Percentiles rank a stretch among this genome's conserved stretches.
Conservation (phyloP, 2,888 invertebrate genomes). For the Tolmerus cingulatus region DNA sequence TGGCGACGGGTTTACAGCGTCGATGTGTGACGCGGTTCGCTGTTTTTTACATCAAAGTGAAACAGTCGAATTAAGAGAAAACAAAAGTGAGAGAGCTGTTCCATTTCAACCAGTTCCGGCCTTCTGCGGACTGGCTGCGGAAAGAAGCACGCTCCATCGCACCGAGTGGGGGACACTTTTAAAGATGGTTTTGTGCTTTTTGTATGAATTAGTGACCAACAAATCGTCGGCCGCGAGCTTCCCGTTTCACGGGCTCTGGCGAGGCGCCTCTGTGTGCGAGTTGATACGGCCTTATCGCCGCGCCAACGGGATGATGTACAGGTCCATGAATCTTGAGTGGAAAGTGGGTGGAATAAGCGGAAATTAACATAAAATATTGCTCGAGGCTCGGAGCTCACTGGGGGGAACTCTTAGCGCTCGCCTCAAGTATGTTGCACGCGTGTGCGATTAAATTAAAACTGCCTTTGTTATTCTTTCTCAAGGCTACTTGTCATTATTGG, state of each 20-base stretch:
- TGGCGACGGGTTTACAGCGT: neutral
- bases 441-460: neutral
- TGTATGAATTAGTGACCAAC: neutral
- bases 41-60: neutral
- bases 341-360: slow-evolving; percentile 49
- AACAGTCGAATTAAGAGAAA: neutral
- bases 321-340: slow-evolving; percentile 30
- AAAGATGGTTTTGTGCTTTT: neutral
- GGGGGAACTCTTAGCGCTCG: slow-evolving; percentile 15
- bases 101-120: neutral
- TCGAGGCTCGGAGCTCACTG: slow-evolving; percentile 8
- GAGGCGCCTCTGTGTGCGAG: neutral
- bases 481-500: neutral
- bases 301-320: slow-evolving; percentile 54
- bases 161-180: neutral
- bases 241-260: neutral
- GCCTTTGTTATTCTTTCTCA: slow-evolving; percentile 18
- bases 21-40: neutral
- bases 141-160: neutral
- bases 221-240: slow-evolving; percentile 32
- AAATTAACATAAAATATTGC: slow-evolving; percentile 31
- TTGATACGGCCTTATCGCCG: slow-evolving; percentile 40
- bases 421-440: neutral
- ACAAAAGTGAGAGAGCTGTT: neutral
- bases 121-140: neutral